Conservation (phyloP, 2,888 invertebrate species). For the Volucella bombylans region DNA sequence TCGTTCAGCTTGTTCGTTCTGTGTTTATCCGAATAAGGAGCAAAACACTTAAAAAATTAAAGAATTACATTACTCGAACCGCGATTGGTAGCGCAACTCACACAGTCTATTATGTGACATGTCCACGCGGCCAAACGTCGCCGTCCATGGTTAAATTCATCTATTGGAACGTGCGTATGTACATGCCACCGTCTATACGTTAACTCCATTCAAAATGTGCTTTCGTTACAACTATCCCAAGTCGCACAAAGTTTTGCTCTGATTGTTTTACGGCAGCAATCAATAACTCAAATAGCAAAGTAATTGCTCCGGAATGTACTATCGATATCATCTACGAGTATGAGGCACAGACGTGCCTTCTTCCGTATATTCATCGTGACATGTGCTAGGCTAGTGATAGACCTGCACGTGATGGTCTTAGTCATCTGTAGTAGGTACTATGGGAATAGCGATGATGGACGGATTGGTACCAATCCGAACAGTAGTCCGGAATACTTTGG, state of each 20-base stretch:
- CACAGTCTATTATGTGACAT: constrained; percentile 45
- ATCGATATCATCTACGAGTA: constrained; percentile 57
- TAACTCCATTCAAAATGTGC: constrained; percentile 20
- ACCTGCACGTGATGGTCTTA: constrained; percentile 48
- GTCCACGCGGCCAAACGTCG: constrained; percentile 21
- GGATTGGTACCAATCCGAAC: constrained; percentile 53
- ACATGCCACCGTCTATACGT: neutral
- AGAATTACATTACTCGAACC: constrained; percentile 35
- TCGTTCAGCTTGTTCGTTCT: constrained; percentile 14
- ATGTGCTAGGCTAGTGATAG: constrained; percentile 46
- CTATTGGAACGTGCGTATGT: constrained; percentile 50
- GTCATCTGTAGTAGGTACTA: constrained; percentile 20
- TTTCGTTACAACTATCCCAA: neutral
- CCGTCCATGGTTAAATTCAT: constrained; percentile 42
- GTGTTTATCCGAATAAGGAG: constrained; percentile 48
- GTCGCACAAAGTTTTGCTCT: constrained; percentile 53
- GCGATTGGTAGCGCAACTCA: constrained; percentile 21
- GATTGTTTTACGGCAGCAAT: constrained; percentile 72
- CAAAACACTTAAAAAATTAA: constrained; percentile 53
- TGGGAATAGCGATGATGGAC: constrained; percentile 54
- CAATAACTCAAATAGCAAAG: constrained; percentile 72
- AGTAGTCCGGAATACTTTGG: constrained; percentile 58
- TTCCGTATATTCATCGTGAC: neutral
- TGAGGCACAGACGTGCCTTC: constrained; percentile 40
- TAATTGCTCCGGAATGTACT: constrained; percentile 69